These are phyloP conservation scores for Atta cephalotes DNA, from an alignment of 1,140 invertebrate genomes.

Conservation along the genomic window DNA sequence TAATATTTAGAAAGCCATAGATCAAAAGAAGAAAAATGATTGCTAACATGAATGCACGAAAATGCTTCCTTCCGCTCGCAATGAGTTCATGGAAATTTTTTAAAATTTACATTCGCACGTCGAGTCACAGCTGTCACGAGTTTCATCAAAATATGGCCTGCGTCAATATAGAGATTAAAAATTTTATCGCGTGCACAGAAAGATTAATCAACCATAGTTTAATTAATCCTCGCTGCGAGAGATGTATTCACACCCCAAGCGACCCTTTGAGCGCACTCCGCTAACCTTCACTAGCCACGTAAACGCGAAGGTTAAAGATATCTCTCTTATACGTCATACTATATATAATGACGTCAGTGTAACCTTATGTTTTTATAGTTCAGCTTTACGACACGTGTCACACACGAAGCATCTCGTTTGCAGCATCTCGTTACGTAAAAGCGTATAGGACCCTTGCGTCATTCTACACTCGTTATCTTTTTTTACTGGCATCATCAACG, in stretches of 20 bases:
- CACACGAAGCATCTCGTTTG: background rate
- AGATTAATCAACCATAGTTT: constrained; percentile 48
- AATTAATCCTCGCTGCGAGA: constrained; percentile 23
- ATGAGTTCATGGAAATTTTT: background rate
- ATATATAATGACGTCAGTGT: constrained; percentile 46
- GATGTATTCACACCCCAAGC: constrained; percentile 34
- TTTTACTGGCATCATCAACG: background rate
- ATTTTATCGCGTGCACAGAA: constrained; percentile 31
- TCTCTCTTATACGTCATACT: constrained; percentile 45
- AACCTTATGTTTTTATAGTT: constrained; percentile 33
- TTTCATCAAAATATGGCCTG: background rate
- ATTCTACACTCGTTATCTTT: background rate
- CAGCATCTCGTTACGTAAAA: constrained; percentile 48
- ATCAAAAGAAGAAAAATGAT: background rate
- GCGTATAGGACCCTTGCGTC: constrained; percentile 32
- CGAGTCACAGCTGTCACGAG: background rate
- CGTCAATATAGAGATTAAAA: constrained; percentile 28
- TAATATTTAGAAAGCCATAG: background rate
- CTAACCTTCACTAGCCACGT: constrained; percentile 43
- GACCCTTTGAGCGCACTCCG: constrained; percentile 35
- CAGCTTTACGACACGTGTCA: constrained; percentile 26
- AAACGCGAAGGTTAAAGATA: constrained; percentile 63
- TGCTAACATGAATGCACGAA: background rate
- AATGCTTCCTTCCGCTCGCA: too few relatives aligned
- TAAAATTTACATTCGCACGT: constrained; percentile 1